Evolutionary conservation across 2,888 invertebrate species (phyloP).

Genomic region (Lamellibrachia columna): DNA sequence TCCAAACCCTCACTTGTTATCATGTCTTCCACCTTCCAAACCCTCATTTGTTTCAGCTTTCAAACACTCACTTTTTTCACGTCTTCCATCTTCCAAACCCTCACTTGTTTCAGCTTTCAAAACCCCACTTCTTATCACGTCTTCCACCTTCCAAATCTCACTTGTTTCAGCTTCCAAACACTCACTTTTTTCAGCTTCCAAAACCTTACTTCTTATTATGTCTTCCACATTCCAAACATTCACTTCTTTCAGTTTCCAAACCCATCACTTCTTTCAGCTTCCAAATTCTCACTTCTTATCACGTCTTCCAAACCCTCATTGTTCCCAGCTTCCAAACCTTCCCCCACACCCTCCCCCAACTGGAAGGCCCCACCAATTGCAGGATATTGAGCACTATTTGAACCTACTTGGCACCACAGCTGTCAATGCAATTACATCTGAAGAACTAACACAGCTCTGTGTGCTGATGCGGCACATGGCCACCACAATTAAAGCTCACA

Average conservation of each 20-base stretch:
- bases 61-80: not conserved
- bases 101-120: not conserved
- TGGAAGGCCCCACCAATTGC: not conserved
- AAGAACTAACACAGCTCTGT: not conserved
- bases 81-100: no score
- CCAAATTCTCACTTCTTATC: not conserved
- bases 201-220: not conserved
- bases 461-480: not conserved
- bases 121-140: no score
- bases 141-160: not conserved
- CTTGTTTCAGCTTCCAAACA: not conserved
- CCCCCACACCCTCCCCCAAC: not conserved
- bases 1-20: no score
- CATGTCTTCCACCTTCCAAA: not conserved
- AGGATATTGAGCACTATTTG: not conserved
- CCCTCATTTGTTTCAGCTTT: not conserved
- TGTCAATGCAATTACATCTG: not conserved
- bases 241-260: not conserved
- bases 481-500: not conserved
- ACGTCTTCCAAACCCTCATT: not conserved
- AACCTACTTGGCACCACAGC: not conserved
- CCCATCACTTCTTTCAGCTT: not conserved
- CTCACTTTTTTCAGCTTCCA: not conserved
- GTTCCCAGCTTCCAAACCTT: not conserved
- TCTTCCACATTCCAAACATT: not conserved